Evolutionary conservation across 2,113 vertebrate genomes (phyloP), one percentile per base, ranked within the genome.

Genomic region (Paratilapia polleni): DNA sequence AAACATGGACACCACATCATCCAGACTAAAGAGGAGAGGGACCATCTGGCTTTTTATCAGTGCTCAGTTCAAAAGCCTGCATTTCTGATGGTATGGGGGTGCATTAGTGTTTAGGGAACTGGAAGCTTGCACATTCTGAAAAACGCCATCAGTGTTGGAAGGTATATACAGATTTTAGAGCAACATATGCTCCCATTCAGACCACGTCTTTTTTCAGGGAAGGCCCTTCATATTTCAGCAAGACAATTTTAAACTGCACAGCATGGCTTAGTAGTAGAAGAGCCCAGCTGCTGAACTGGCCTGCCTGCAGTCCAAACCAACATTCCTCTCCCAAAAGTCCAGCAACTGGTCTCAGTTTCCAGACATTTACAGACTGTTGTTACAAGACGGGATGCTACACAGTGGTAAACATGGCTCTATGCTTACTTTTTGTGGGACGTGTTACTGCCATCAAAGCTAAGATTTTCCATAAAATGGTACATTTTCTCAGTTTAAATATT

Each of bases 221-320:
- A n/a, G n/a, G n/a, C n/a, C n/a, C n/a, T n/a, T n/a, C n/a, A n/a
- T n/a, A n/a, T n/a, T n/a, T n/a, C n/a, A n/a, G n/a, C n/a, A n/a
- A n/a, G n/a, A n/a, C n/a, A 43, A 17, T 43, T n/a, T 15, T 66
- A 2, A 66, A 4, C 62, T 36, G 15, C n/a, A 66, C 38, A 66
- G 0, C 13, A 5, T 66, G 36, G 14, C 62, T 66, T 66, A n/a
- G 41, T 43, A 6, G 41, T 43, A 43, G n/a, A 66, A 43, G 63
- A 66, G 41, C 24, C 38, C n/a, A 24, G 36, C 36, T 43, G 13
- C 63, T 43, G 63, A 24, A 43, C 63, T 66, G 36, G n/a, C 43
- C 63, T 66, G 63, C 63, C 13, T 66, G 63, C 63, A 66, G 41
- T 66, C 63, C 63, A 66, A 13, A 66, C n/a, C n/a, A n/a, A n/a